These are phyloP conservation scores for Quiscalus mexicanus DNA, from an alignment of 2,113 vertebrate species.

Conservation along the genomic window DNA sequence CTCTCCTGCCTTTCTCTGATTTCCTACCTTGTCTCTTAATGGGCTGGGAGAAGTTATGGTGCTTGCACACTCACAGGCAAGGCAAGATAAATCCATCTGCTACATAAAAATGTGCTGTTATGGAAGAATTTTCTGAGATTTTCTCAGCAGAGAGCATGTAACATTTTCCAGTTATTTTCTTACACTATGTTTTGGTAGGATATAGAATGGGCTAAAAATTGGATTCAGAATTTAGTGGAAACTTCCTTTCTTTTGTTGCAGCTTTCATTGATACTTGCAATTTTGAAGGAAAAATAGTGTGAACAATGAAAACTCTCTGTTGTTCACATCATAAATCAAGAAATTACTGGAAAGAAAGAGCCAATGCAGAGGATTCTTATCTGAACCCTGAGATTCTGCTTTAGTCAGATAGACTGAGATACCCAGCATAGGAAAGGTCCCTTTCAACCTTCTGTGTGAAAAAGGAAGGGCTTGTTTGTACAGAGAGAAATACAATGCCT, in stretches of 20 bases:
- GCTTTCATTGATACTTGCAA: neutral
- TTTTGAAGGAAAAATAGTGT: neutral
- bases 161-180: neutral
- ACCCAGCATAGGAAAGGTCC: neutral
- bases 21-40: neutral
- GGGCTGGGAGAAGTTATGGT: neutral
- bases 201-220: neutral
- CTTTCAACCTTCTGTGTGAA: neutral
- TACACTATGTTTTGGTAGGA: neutral
- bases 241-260: neutral
- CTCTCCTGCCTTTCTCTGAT: neutral
- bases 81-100: neutral
- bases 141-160: neutral
- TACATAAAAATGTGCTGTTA: neutral
- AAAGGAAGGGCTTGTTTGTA: neutral
- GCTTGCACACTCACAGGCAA: neutral
- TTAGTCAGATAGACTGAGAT: neutral
- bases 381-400: neutral
- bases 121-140: neutral
- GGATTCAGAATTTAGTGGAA: neutral
- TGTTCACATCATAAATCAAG: neutral
- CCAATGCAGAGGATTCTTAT: neutral
- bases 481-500: neutral
- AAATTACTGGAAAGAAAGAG: neutral
- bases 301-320: neutral